Evolutionary conservation across 2,888 invertebrate genomes (phyloP), one percentile per base, ranked within the genome.

Genomic region (Caenorhabditis macrosperma): DNA sequence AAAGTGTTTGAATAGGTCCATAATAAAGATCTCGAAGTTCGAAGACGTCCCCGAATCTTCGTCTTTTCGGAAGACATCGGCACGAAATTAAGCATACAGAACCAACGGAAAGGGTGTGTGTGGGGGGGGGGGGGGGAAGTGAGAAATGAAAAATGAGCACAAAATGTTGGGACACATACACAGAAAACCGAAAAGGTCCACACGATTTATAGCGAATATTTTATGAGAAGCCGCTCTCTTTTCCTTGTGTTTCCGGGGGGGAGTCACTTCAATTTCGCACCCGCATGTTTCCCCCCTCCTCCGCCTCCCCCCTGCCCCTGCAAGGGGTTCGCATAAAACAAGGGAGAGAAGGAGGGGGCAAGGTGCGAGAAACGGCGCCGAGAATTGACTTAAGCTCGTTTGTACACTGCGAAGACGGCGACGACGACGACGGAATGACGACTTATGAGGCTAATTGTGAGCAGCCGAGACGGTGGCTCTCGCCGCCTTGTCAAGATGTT

Each of bases 121-220:
- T n/a, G n/a, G n/a, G n/a, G n/a, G n/a, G n/a, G n/a, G n/a, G n/a
- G n/a, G n/a, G n/a, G n/a, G n/a, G n/a, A n/a, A n/a, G n/a, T n/a
- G n/a, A n/a, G n/a, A n/a, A n/a, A 28, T 9, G 44, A 7, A 24
- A 20, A 44, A 57, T 10, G 24, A 15, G 17, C 17, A 17, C 44
- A 17, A 20, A n/a, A 44, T 17, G 44, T 17, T 17, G 30, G 9
- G 33, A 12, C 7, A 33, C 30, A 20, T 17, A 9, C 17, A 5
- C 46, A 46, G 12, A n/a, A n/a, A 50, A 63, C 50, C 50, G 48
- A 35, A 38, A 60, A 60, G 69, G 69, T 69, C 60, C 35, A n/a
- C 68, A 68, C 68, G 69, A 69, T 69, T 69, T 60, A 69, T 69
- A 60, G 22, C 48, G 69, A 59, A 69, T 69, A 69, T 69, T 60